phyloP scores from a whole-genome alignment of 1,140 invertebrate genomes.

The Orius laevigatus region DNA sequence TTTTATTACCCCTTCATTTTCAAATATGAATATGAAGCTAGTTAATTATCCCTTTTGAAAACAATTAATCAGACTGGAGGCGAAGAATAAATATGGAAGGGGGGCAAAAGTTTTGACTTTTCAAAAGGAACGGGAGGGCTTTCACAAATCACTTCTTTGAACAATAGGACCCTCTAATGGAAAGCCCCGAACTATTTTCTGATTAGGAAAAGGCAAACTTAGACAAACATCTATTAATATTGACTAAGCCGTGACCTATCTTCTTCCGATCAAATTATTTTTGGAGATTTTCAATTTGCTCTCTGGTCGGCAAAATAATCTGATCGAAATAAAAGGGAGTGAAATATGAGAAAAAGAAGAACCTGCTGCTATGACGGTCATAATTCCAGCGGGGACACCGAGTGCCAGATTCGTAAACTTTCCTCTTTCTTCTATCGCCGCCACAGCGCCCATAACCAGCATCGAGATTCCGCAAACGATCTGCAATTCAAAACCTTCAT shows the following conservation, averaged over 20 bases:
- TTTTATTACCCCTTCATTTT: no score
- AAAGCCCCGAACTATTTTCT: no score
- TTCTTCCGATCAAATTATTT: neutral
- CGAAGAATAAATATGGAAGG: no score
- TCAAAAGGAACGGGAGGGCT: no score
- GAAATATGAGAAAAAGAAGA: neutral
- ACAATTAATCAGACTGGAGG: no score
- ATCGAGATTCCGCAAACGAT: conserved; percentile 44
- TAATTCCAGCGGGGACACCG: conserved; percentile 38
- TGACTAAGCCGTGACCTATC: neutral
- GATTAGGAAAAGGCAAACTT: no score
- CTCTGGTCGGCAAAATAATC: neutral
- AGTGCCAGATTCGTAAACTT: conserved; percentile 38
- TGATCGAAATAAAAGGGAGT: neutral
- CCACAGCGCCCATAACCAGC: conserved; percentile 43
- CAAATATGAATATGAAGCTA: no score
- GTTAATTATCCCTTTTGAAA: no score
- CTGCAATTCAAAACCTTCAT: conserved; percentile 24
- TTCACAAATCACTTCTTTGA: no score
- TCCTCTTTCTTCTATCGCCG: conserved; percentile 41
- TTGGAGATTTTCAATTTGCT: neutral
- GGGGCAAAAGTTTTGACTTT: no score
- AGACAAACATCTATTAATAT: no score
- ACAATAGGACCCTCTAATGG: no score
- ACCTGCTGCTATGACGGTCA: conserved; percentile 41